Conservation (phyloP, 2,888 invertebrate genomes). For the Tenthredo notha region DNA sequence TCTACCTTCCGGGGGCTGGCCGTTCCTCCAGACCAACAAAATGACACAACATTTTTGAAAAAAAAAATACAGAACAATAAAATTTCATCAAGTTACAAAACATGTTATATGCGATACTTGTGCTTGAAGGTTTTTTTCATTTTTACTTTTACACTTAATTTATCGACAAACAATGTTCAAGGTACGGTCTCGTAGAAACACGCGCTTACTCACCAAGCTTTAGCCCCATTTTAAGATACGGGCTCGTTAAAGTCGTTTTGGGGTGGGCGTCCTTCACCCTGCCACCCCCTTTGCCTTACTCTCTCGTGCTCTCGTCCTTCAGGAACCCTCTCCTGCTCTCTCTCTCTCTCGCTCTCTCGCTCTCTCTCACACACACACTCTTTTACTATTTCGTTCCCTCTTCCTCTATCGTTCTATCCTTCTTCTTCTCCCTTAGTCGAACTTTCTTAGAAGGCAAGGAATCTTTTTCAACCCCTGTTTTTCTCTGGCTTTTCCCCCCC, state of each 20-base stretch:
- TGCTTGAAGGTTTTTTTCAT: neutral
- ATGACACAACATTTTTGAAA: neutral
- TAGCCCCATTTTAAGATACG: constrained; percentile 69
- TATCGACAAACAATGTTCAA: constrained; percentile 70
- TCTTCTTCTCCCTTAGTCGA: constrained; percentile 61
- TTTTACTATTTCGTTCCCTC: constrained; percentile 41
- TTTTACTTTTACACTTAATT: constrained; percentile 66
- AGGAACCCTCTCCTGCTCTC: constrained; percentile 58
- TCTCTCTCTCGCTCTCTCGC: constrained; percentile 25
- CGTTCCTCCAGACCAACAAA: neutral
- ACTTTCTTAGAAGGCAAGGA: constrained; percentile 67
- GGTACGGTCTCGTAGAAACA: constrained; percentile 53
- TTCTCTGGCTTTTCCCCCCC: constrained; percentile 58
- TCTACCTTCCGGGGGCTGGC: neutral
- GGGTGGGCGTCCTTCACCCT: constrained; percentile 60
- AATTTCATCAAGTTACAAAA: neutral
- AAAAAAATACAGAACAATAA: neutral
- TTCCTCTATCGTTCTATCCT: constrained; percentile 47
- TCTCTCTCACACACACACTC: constrained; percentile 16
- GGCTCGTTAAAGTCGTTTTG: constrained; percentile 74
- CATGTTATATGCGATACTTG: neutral
- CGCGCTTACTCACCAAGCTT: constrained; percentile 58
- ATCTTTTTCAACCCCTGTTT: constrained; percentile 74
- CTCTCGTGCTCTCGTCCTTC: constrained; percentile 53
- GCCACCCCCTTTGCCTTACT: constrained; percentile 33